Conservation (phyloP, 2,797 vertebrate species). For the Enteromius afrohamiltoni region DNA sequence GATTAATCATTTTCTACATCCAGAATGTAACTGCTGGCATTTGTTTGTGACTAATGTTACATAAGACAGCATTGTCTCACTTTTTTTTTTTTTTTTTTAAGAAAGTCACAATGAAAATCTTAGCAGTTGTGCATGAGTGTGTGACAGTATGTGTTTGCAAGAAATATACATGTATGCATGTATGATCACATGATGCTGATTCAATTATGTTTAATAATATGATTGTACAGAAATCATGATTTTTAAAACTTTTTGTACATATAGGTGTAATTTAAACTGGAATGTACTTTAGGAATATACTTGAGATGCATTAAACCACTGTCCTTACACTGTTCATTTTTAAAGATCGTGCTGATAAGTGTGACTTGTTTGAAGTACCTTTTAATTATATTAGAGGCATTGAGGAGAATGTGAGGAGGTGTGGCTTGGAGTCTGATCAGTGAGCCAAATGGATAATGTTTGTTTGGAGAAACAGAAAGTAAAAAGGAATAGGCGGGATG, state of each 20-base stretch:
- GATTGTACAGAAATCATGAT: conserved; percentile 41
- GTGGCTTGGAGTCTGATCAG: neutral
- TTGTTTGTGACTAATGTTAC: neutral
- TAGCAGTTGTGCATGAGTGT: neutral
- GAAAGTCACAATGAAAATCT: neutral
- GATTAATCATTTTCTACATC: conserved; percentile 1
- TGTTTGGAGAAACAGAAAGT: neutral
- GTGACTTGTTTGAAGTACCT: too few species aligned
- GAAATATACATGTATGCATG: conserved; percentile 20
- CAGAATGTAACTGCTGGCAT: neutral
- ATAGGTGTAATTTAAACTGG: conserved; percentile 18
- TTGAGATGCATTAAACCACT: neutral
- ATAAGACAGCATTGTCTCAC: neutral
- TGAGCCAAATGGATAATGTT: neutral
- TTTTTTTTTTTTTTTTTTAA: neutral
- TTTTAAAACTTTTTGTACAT: conserved; percentile 48
- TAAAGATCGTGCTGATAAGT: neutral
- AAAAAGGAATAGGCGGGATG: neutral
- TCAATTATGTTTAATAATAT: conserved; percentile 22
- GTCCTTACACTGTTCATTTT: neutral
- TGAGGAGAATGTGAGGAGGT: neutral
- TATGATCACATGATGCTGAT: neutral
- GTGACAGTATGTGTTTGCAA: conserved; percentile 47
- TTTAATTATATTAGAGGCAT: neutral
- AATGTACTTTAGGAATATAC: conserved; percentile 7